phyloP scores from a whole-genome alignment of 1,140 invertebrate species.

The Holotrichia oblita region DNA sequence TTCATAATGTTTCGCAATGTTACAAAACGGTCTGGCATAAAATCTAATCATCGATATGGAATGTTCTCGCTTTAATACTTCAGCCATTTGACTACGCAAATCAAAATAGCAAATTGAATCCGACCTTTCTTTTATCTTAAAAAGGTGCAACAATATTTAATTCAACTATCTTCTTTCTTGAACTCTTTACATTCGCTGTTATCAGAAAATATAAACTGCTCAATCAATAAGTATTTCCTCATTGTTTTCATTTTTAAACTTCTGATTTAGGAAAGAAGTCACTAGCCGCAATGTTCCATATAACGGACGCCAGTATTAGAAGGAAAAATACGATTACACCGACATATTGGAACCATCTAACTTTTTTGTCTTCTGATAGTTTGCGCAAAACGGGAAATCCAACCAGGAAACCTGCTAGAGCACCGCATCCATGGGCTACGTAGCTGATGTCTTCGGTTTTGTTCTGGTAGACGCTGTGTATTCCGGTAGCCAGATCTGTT shows the following conservation, averaged over 20 bases:
- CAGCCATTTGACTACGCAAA: no score
- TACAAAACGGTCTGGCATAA: no score
- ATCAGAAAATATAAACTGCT: no score
- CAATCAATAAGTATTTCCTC: background rate
- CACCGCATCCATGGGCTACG: constrained; percentile 20
- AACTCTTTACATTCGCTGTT: background rate
- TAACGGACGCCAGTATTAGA: background rate
- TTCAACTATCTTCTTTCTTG: background rate
- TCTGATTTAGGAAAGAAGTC: constrained; percentile 51
- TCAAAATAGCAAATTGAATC: no score
- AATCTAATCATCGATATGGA: no score
- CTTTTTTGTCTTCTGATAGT: background rate
- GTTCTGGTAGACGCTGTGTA: background rate
- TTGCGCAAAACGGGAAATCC: constrained; percentile 11
- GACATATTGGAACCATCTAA: constrained; percentile 15
- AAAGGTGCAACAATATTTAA: background rate
- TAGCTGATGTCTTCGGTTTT: constrained; percentile 21
- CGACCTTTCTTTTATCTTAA: no score
- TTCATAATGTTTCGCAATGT: no score
- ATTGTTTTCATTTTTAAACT: background rate
- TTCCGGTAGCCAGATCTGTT: background rate
- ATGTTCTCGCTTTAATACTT: no score
- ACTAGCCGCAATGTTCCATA: background rate
- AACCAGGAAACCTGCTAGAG: constrained; percentile 9
- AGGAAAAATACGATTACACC: background rate